phyloP scores from a whole-genome alignment of 2,113 vertebrate species.

The Phalacrocorax carbo region DNA sequence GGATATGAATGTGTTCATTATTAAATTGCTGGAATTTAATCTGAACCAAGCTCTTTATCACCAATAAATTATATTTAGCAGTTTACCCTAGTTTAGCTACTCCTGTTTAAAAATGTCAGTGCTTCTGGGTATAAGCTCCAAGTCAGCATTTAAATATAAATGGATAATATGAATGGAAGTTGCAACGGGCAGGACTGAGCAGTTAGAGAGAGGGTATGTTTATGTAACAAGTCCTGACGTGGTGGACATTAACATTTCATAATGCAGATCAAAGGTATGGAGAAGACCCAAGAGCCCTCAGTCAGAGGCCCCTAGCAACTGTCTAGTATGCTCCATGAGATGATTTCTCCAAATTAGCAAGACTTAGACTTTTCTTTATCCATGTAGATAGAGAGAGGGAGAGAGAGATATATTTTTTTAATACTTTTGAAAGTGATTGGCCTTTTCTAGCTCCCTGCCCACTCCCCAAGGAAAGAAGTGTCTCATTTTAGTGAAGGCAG shows the following conservation, averaged over 20 bases:
- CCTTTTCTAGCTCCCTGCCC: background rate
- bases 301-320: conserved; percentile 64
- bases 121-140: conserved; percentile 65
- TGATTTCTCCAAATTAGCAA: conserved; percentile 70
- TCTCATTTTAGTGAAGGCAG: background rate
- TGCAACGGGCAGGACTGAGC: conserved; percentile 28
- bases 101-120: conserved; percentile 66
- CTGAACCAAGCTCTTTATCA: conserved; percentile 63
- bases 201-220: conserved; percentile 62
- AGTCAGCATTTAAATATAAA: conserved; percentile 62
- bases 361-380: conserved; percentile 46
- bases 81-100: conserved; percentile 62
- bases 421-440: background rate
- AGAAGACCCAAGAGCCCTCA: conserved; percentile 69
- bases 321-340: conserved; percentile 51
- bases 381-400: background rate
- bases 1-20: conserved; percentile 63
- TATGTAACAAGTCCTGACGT: conserved; percentile 61
- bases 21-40: conserved; percentile 71
- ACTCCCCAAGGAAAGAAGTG: background rate
- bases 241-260: conserved; percentile 78
- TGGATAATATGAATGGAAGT: conserved; percentile 55
- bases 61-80: conserved; percentile 68
- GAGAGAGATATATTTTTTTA: background rate
- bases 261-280: conserved; percentile 74